These are phyloP conservation scores for Drosophila recens DNA, from an alignment of 2,888 invertebrate species.

Conservation along the genomic window DNA sequence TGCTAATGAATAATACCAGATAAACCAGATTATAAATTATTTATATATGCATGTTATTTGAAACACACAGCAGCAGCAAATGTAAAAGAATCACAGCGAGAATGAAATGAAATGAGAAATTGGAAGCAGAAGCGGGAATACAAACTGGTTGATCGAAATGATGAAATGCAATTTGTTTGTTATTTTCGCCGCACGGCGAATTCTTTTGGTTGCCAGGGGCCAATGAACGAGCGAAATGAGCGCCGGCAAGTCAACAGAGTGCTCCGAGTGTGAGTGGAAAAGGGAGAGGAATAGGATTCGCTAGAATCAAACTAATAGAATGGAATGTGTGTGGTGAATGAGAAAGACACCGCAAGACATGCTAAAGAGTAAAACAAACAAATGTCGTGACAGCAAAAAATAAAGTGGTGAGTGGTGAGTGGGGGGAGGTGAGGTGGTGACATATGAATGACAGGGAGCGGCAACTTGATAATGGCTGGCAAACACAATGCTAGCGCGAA, in stretches of 20 bases:
- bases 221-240: slow-evolving; percentile 26
- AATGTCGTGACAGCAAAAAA: slow-evolving; percentile 11
- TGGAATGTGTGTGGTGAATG: slow-evolving; percentile 49
- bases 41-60: slow-evolving; percentile 3
- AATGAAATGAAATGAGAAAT: not conserved
- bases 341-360: slow-evolving; percentile 10
- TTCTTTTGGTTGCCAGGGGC: slow-evolving; percentile 39
- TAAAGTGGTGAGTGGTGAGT: not conserved
- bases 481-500: slow-evolving; percentile 36
- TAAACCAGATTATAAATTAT: slow-evolving; percentile 12
- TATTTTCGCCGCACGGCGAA: slow-evolving; percentile 9
- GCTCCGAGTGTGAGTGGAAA: not conserved
- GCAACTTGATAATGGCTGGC: slow-evolving; percentile 27
- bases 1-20: slow-evolving; percentile 22
- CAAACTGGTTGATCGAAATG: slow-evolving; percentile 37
- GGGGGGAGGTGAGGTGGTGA: not conserved
- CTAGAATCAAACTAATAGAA: slow-evolving; percentile 25
- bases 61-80: not conserved
- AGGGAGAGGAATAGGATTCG: slow-evolving; percentile 9
- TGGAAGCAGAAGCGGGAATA: not conserved
- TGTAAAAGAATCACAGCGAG: not conserved
- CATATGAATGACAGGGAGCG: slow-evolving; percentile 10
- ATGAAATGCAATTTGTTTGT: slow-evolving; percentile 53
- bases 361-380: slow-evolving; percentile 15
- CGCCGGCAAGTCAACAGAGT: slow-evolving; percentile 14